A percentile compares a stretch with the other conserved stretches of the same genome.
Evolutionary conservation across 2,888 invertebrate genomes (phyloP).

Genomic region (Melanostoma scalare): DNA sequence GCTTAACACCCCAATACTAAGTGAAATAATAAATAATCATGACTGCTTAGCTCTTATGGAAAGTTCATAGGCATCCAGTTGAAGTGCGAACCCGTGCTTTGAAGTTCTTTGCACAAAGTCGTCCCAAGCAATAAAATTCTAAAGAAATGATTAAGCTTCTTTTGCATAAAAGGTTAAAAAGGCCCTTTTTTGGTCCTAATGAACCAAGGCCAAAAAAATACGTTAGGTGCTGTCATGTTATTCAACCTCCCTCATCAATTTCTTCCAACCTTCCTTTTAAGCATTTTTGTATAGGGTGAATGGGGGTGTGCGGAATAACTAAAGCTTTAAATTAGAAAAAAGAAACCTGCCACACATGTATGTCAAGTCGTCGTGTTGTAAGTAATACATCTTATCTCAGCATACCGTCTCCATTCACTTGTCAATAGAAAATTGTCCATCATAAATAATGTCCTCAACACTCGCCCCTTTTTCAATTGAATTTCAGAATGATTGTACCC

Average conservation of each 20-base stretch:
- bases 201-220: neutral
- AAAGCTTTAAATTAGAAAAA: neutral
- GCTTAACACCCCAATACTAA: no score
- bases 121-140: no score
- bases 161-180: neutral
- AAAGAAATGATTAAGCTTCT: no score
- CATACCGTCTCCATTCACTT: constrained; percentile 30
- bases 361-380: neutral
- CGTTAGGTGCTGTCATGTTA: neutral
- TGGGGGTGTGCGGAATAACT: neutral
- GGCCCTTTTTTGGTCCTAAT: neutral
- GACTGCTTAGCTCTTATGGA: no score
- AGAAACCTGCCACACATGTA: neutral
- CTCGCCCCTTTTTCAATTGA: constrained; percentile 32
- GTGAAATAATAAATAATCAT: no score
- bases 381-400: constrained; percentile 34
- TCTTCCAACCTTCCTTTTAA: neutral
- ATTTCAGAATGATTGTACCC: constrained; percentile 45
- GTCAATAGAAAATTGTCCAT: constrained; percentile 47
- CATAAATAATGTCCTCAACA: constrained; percentile 45
- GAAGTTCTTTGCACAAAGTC: no score
- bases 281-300: neutral
- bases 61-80: no score
- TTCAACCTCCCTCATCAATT: constrained; percentile 1
- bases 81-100: no score